These are phyloP conservation scores for Popillia japonica DNA, from an alignment of 1,140 invertebrate species.

Conservation along the genomic window DNA sequence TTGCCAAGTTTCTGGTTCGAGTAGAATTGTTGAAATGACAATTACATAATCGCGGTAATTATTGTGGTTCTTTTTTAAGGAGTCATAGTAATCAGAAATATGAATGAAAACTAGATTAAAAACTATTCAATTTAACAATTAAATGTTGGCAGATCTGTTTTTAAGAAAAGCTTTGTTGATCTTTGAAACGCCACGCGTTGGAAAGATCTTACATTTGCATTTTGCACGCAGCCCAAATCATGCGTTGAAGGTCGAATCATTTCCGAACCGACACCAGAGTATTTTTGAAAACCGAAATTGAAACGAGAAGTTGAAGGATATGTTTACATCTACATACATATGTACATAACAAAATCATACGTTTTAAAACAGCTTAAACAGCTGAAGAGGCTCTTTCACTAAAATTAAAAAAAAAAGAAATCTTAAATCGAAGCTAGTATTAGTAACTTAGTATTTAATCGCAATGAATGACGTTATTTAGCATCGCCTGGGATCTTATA, in stretches of 20 bases:
- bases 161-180: neutral
- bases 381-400: too few species aligned
- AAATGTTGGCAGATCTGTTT: neutral
- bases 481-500: constrained; percentile 35
- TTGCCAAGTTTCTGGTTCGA: neutral
- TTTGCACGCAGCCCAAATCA: constrained; percentile 8
- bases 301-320: neutral
- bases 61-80: too few species aligned
- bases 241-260: neutral
- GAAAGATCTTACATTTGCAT: constrained; percentile 14
- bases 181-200: neutral
- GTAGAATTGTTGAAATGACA: constrained; percentile 8
- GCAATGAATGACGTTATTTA: constrained; percentile 37
- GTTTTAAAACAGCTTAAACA: too few species aligned
- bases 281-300: neutral
- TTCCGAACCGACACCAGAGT: neutral
- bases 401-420: too few species aligned
- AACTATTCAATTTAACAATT: too few species aligned
- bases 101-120: too few species aligned
- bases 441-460: constrained; percentile 11
- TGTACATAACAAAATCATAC: too few species aligned
- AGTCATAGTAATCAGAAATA: too few species aligned
- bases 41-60: neutral
- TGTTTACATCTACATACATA: neutral
- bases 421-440: too few species aligned